phyloP scores from a whole-genome alignment of 2,797 vertebrate genomes.

The Ctenopoma kingsleyae region DNA sequence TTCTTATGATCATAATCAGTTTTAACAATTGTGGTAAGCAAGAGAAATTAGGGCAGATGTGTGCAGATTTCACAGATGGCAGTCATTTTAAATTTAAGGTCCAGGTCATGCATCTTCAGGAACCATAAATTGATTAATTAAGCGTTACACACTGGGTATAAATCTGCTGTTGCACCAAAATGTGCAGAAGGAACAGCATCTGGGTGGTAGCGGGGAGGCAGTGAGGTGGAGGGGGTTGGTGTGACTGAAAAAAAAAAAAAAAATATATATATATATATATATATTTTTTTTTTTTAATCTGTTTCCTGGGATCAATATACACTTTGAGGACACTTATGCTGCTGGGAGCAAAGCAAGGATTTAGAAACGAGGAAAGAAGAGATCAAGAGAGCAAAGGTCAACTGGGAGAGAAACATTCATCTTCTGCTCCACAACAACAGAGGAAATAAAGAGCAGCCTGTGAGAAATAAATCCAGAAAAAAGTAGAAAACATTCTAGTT shows the following conservation, averaged over 20 bases:
- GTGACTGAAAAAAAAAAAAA: slow-evolving; percentile 25
- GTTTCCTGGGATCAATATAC: slow-evolving; percentile 63
- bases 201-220: not conserved
- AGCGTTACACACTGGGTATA: not conserved
- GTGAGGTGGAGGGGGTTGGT: not conserved
- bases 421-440: slow-evolving; percentile 24
- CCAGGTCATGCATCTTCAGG: slow-evolving; percentile 12
- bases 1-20: slow-evolving; percentile 3
- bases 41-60: slow-evolving; percentile 30
- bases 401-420: slow-evolving; percentile 29
- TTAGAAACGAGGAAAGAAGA: slow-evolving; percentile 6
- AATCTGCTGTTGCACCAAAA: slow-evolving; percentile 16
- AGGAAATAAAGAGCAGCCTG: not conserved
- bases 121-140: slow-evolving; percentile 15
- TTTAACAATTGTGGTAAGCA: not conserved
- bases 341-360: slow-evolving; percentile 32
- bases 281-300: slow-evolving; percentile 44
- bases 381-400: slow-evolving; percentile 50
- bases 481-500: not conserved
- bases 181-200: slow-evolving; percentile 33
- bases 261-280: too few species aligned
- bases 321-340: slow-evolving; percentile 26
- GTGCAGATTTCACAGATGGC: slow-evolving; percentile 30
- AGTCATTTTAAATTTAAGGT: slow-evolving; percentile 21
- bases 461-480: slow-evolving; percentile 13